phyloP scores from a whole-genome alignment of 2,113 vertebrate species.

The Cromileptes altivelis region DNA sequence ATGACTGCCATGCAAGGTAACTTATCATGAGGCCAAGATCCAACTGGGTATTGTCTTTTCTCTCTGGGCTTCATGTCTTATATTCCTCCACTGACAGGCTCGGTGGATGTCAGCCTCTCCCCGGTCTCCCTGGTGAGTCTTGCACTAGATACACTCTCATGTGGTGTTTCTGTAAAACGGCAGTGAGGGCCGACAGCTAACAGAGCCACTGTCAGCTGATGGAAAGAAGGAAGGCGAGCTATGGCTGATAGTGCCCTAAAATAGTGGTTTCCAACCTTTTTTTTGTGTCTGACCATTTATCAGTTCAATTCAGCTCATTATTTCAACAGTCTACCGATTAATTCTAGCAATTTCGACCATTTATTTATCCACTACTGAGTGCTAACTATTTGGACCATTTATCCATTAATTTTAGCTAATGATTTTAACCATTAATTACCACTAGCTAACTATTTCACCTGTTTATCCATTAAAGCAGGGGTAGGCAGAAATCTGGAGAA shows the following conservation, averaged over 20 bases:
- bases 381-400: background rate
- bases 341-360: background rate
- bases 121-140: constrained; percentile 48
- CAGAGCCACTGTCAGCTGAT: constrained; percentile 14
- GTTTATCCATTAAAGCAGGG: background rate
- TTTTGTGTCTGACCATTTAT: background rate
- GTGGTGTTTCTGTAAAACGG: constrained; percentile 48
- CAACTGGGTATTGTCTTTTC: constrained; percentile 47
- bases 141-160: constrained; percentile 27
- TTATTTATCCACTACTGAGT: background rate
- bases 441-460: background rate
- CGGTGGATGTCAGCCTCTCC: constrained; percentile 39
- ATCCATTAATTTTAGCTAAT: background rate
- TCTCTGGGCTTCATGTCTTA: constrained; percentile 46
- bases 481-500: too few relatives aligned
- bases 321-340: background rate
- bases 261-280: background rate
- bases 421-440: background rate
- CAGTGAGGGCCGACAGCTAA: constrained; percentile 34
- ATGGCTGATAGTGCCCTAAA: background rate
- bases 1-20: constrained; percentile 45
- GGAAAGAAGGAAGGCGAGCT: background rate
- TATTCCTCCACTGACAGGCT: constrained; percentile 41
- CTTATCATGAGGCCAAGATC: constrained; percentile 56
- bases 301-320: background rate